These are phyloP conservation scores for Crossocerus cetratus DNA, from an alignment of 2,888 invertebrate species.

Conservation along the genomic window DNA sequence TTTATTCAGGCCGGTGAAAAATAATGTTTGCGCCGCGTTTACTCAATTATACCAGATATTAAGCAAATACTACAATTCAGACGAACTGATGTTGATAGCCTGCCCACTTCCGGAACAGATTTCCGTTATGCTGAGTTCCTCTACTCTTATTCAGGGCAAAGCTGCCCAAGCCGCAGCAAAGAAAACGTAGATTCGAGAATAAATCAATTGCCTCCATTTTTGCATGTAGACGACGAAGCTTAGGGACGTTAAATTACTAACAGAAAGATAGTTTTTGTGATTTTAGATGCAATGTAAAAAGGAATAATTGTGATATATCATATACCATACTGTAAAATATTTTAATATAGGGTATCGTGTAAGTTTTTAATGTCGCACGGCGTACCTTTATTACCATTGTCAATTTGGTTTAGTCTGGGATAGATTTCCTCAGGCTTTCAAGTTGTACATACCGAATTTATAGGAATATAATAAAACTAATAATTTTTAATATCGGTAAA, in stretches of 20 bases:
- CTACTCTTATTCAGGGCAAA: slow-evolving; percentile 79
- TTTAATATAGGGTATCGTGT: neutral
- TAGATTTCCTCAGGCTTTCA: slow-evolving; percentile 18
- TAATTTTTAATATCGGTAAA: neutral
- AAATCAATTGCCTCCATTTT: neutral
- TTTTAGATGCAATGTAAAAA: neutral
- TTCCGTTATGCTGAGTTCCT: slow-evolving; percentile 90
- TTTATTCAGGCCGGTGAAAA: slow-evolving; percentile 95
- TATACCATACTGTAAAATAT: slow-evolving; percentile 2
- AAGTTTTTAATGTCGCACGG: slow-evolving; percentile 28
- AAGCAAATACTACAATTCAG: slow-evolving; percentile 86
- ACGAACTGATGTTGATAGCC: slow-evolving; percentile 90
- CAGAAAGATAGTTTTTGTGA: neutral
- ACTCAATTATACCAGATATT: slow-evolving; percentile 90
- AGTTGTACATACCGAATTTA: slow-evolving; percentile 34
- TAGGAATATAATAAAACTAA: slow-evolving; percentile 25
- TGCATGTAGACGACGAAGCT: neutral
- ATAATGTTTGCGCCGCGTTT: slow-evolving; percentile 93
- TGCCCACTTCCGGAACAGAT: slow-evolving; percentile 97
- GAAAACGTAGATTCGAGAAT: slow-evolving; percentile 17
- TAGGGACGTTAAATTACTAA: neutral
- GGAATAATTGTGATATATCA: slow-evolving; percentile 9
- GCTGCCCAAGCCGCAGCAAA: slow-evolving; percentile 18
- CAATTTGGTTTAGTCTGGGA: slow-evolving; percentile 6
- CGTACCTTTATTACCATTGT: slow-evolving; percentile 13